Percentiles rank a stretch among this genome's conserved stretches.
Conservation (phyloP, 2,113 vertebrate genomes). For the Eublepharis macularius region DNA sequence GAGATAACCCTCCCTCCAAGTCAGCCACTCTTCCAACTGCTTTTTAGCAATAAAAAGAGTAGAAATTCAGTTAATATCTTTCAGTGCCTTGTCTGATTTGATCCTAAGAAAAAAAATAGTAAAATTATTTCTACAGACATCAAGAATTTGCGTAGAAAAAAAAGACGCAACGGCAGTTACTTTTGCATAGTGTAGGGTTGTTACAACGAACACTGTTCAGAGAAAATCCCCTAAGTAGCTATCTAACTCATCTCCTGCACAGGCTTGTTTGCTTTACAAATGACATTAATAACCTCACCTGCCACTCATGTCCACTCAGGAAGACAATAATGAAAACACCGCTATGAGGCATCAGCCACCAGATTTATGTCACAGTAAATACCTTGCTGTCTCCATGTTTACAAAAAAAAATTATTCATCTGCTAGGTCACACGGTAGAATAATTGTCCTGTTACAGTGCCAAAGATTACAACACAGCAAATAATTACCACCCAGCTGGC, state of each 20-base stretch:
- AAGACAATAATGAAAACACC: background rate
- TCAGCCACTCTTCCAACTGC: no score
- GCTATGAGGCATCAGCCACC: background rate
- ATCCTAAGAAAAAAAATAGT: background rate
- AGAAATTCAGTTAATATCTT: no score
- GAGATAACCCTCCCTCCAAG: no score
- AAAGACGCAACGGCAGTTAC: background rate
- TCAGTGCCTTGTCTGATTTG: no score
- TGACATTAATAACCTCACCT: background rate
- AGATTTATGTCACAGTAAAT: background rate
- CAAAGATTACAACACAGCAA: conserved; percentile 10
- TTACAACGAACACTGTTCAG: conserved; percentile 27
- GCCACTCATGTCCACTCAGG: conserved; percentile 6
- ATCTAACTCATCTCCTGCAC: background rate
- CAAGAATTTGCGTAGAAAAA: background rate
- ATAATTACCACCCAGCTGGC: conserved; percentile 16
- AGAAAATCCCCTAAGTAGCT: conserved; percentile 31
- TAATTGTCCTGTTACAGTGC: background rate
- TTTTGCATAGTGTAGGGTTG: background rate
- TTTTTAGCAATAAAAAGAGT: no score
- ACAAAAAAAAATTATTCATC: background rate
- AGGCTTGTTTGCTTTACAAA: conserved; percentile 3
- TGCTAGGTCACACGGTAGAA: background rate
- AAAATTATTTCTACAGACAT: background rate
- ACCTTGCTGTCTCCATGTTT: background rate